phyloP scores from a whole-genome alignment of 2,888 invertebrate genomes.

The Calameuta idolon region DNA sequence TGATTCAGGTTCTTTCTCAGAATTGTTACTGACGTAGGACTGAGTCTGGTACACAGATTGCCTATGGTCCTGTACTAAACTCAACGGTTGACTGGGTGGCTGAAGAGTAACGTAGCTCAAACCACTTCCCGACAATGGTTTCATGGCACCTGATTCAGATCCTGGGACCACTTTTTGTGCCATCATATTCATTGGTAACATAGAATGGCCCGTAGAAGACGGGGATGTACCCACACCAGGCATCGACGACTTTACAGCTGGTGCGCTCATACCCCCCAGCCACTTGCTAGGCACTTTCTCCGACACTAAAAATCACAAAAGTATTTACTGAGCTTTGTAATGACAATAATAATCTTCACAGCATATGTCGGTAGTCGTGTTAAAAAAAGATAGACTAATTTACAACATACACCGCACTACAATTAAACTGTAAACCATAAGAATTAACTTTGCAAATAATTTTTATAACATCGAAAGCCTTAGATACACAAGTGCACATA shows the following conservation, averaged over 20 bases:
- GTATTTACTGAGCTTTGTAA: background rate
- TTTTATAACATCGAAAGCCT: background rate
- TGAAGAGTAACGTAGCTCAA: conserved; percentile 61
- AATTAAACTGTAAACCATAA: background rate
- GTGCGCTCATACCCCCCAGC: conserved; percentile 57
- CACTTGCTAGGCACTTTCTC: conserved; percentile 1
- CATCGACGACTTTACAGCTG: conserved; percentile 63
- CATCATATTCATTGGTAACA: conserved; percentile 64
- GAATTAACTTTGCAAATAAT: background rate
- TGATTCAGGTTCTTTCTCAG: conserved; percentile 48
- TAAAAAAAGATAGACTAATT: background rate
- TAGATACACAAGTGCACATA: background rate
- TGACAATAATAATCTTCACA: background rate
- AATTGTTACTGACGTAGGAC: conserved; percentile 44
- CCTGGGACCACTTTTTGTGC: conserved; percentile 61
- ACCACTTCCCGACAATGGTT: conserved; percentile 55
- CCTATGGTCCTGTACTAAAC: conserved; percentile 65
- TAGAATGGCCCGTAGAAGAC: conserved; percentile 54
- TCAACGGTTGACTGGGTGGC: conserved; percentile 56
- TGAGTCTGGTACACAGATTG: conserved; percentile 55
- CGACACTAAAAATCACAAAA: background rate
- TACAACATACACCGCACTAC: background rate
- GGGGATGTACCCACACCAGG: conserved; percentile 60
- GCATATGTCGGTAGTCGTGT: background rate
- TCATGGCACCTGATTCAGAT: conserved; percentile 50